Conservation (phyloP, 2,113 vertebrate genomes). For the Siniperca chuatsi region DNA sequence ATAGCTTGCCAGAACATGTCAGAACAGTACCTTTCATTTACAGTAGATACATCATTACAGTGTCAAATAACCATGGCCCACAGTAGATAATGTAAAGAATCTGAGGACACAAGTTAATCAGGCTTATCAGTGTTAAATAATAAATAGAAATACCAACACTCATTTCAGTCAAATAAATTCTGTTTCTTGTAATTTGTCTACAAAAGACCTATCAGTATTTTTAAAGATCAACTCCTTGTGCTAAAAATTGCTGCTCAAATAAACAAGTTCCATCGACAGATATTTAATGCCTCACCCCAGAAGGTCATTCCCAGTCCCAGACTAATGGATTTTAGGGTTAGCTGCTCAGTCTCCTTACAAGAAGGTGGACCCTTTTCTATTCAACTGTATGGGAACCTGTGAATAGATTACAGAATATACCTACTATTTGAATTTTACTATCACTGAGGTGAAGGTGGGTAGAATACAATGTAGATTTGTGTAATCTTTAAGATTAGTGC, state of each 20-base stretch:
- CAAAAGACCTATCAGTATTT: slow-evolving; percentile 19
- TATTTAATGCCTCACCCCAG: not conserved
- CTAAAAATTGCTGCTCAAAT: not conserved
- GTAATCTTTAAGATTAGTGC: slow-evolving; percentile 36
- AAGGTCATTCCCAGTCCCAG: not conserved
- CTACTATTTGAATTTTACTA: not conserved
- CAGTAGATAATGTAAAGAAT: not conserved
- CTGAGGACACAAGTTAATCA: slow-evolving; percentile 12
- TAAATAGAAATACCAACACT: slow-evolving; percentile 34
- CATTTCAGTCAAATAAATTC: slow-evolving; percentile 16
- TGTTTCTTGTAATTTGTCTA: not conserved
- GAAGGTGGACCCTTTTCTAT: not conserved
- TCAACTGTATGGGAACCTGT: not conserved
- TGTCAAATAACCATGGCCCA: slow-evolving; percentile 22
- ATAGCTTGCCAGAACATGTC: not conserved
- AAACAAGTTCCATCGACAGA: not conserved
- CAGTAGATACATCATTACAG: slow-evolving; percentile 50
- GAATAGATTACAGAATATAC: not conserved
- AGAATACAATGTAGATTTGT: not conserved
- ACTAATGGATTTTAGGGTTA: not conserved
- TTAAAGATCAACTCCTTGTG: not conserved
- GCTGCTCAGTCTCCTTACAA: slow-evolving; percentile 25
- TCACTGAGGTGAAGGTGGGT: slow-evolving; percentile 1
- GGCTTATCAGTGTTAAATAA: slow-evolving; percentile 30
- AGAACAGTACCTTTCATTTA: slow-evolving; percentile 42